Base-by-base conservation (phyloP, 2,797 vertebrate species). In the Lepilemur septentrionalis region DNA sequence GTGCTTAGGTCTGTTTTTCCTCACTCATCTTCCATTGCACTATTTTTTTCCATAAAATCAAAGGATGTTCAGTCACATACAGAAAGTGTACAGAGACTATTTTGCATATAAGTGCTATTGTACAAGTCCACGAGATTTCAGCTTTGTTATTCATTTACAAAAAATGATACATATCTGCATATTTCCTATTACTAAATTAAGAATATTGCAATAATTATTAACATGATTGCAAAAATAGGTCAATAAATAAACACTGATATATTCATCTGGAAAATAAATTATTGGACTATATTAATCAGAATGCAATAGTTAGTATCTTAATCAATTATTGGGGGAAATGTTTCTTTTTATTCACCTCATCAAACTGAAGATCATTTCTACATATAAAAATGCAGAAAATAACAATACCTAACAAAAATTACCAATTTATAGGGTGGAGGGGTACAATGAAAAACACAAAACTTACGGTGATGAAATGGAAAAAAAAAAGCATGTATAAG, bases 361-460 rank as follows among this genome's bases (percentile, higher is more conserved):
- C 32, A 92, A 83, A 76, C 50, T 76, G 46, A 69, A 96, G 63
- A 50, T 65, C 2, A 76, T 94, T 87, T 90, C n/a, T 72, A 80
- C 17, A 41, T n/a, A 50, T 30, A 83, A 87, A 88, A 89, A 92
- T 57, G 69, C 9, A 81, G 20, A 80, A 91, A 93, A 22, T n/a
- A 65, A 50, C 13, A 52, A 41, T 1, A 59, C 9, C 32, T 41
- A 41, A 41, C 22, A 82, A 22, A 92, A 72, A 81, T 85, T 48
- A 91, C 46, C 17, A 70, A 41, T 12, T 83, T 79, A 75, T 23
- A 63, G n/a, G 9, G 32, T 18, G 3, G 17, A 65, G 63, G 15
- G 10, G 20, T 32, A 72, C 55, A 83, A 52, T 84, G 57, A 59
- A 25, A 50, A 8, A 30, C 55, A 57, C 55, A 20, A 65, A 9